A percentile compares a stretch with the other conserved stretches of the same genome.
These are phyloP conservation scores for Mactromeris polynyma DNA, from an alignment of 2,888 invertebrate species.

Conservation along the genomic window DNA sequence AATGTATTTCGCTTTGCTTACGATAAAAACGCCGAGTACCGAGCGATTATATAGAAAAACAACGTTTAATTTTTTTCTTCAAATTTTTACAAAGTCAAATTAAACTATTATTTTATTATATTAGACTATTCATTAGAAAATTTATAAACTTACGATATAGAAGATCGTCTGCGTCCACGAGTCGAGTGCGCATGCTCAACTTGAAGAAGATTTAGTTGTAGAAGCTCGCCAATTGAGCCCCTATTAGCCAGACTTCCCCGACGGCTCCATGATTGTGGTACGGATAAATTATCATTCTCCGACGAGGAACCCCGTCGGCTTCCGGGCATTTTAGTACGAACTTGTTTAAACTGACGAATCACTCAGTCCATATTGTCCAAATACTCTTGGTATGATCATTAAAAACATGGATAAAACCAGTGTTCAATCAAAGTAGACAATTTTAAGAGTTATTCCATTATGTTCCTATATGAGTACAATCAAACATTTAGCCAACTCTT, in stretches of 20 bases:
- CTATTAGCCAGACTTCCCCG: slow-evolving; percentile 32
- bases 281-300: slow-evolving; percentile 32
- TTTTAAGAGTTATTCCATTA: background rate
- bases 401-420: background rate
- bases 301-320: slow-evolving; percentile 32
- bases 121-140: too few relatives aligned
- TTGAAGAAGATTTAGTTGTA: background rate
- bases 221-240: slow-evolving; percentile 25
- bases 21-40: too few relatives aligned
- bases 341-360: background rate
- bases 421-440: background rate
- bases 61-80: too few relatives aligned
- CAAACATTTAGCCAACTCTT: background rate
- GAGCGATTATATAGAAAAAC: too few relatives aligned
- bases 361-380: background rate
- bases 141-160: slow-evolving; percentile 23
- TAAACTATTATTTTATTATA: background rate
- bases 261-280: slow-evolving; percentile 26
- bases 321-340: slow-evolving; percentile 25
- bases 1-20: too few relatives aligned
- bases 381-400: background rate
- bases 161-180: slow-evolving; percentile 17
- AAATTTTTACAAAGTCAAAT: too few relatives aligned
- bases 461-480: background rate
- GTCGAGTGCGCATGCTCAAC: background rate